Percentiles rank a stretch among this genome's conserved stretches.
phyloP scores from a whole-genome alignment of 2,113 vertebrate species.

The Excalfactoria chinensis region DNA sequence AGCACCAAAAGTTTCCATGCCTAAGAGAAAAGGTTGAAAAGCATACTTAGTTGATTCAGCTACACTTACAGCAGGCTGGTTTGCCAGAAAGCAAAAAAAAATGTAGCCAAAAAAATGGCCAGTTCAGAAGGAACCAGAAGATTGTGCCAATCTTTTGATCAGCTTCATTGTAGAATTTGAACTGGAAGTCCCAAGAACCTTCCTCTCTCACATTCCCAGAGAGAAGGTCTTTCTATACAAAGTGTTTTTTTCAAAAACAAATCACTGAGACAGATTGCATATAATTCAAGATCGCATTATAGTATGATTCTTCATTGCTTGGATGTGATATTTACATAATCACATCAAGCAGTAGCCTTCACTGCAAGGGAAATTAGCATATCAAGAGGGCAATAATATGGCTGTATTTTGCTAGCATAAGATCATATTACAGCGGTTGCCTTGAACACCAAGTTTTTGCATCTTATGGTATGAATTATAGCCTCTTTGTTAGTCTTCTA shows the following conservation, averaged over 20 bases:
- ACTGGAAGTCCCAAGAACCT: not conserved
- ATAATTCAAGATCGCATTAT: not conserved
- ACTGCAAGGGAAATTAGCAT: constrained; percentile 27
- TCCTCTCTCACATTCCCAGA: not conserved
- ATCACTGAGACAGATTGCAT: not conserved
- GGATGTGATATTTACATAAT: constrained; percentile 40
- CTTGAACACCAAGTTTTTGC: not conserved
- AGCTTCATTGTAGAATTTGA: not conserved
- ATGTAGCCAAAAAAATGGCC: accelerated
- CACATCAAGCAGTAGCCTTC: constrained; percentile 14
- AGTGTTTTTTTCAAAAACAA: not conserved
- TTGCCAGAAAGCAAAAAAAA: not conserved
- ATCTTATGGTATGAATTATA: not conserved
- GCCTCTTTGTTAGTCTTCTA: not conserved
- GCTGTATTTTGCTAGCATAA: not conserved
- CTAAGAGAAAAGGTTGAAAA: not conserved
- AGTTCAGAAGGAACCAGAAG: not conserved
- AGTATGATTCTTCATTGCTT: not conserved
- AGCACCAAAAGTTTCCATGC: not conserved
- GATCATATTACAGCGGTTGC: constrained; percentile 3
- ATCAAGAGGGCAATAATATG: constrained; percentile 13
- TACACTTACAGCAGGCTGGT: not conserved
- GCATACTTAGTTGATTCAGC: not conserved
- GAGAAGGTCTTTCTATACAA: not conserved
- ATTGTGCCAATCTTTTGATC: not conserved